Evolutionary conservation across 2,888 invertebrate species (phyloP).

Genomic region (Torymus texanus): DNA sequence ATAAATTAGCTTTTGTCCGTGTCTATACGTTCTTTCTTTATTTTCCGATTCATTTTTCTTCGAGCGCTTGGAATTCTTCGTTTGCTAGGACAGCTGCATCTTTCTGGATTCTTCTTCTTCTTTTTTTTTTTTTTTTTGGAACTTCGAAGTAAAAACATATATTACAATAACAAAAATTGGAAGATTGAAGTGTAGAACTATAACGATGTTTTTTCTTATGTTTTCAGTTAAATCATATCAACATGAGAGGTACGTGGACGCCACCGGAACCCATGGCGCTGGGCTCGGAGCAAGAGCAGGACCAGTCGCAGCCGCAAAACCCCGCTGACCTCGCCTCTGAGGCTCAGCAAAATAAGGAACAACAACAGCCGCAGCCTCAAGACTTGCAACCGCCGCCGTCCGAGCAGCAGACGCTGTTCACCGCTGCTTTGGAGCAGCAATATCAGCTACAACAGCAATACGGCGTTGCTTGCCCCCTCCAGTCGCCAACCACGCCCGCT

Average conservation of each 20-base stretch:
- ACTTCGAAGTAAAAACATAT: too few species aligned
- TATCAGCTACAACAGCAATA: slow-evolving; percentile 25
- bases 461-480: slow-evolving; percentile 29
- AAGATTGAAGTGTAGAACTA: too few species aligned
- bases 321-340: too few species aligned
- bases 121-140: too few species aligned
- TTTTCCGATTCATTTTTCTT: slow-evolving; percentile 33
- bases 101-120: too few species aligned
- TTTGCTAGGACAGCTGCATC: not conserved
- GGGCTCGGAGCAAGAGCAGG: too few species aligned
- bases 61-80: not conserved
- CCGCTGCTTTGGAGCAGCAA: slow-evolving; percentile 54
- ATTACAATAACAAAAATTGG: too few species aligned
- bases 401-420: not conserved
- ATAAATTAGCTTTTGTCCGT: slow-evolving; percentile 42
- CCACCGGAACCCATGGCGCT: too few species aligned
- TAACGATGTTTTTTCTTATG: not conserved
- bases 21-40: not conserved
- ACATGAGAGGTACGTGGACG: slow-evolving; percentile 64
- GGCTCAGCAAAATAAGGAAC: too few species aligned
- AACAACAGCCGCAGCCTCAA: slow-evolving; percentile 38
- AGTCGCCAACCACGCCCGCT: slow-evolving; percentile 67
- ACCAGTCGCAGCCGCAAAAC: too few species aligned
- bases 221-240: slow-evolving; percentile 46
- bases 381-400: slow-evolving; percentile 58